Base-by-base conservation (phyloP, 1,140 invertebrate genomes). In the Caenorhabditis briggsae region DNA sequence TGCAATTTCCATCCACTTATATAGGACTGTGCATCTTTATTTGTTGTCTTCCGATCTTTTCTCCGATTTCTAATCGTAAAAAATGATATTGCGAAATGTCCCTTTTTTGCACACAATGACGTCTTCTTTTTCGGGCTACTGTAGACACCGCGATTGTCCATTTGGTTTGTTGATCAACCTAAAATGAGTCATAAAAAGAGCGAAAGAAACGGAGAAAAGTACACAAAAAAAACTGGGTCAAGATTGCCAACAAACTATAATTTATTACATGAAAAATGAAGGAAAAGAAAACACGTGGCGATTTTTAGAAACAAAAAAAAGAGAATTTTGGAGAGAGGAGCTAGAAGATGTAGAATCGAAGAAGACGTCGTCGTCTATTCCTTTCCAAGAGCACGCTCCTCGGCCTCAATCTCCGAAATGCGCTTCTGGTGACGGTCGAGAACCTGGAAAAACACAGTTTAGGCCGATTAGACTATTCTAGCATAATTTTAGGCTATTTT, bases 351-450 rank as follows among this genome's bases (percentile, higher is more conserved):
- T 9, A 8, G 59, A 11, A 11, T 33, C 9, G 59, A 23, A 33
- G 8, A 9, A 5, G 20, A 9, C 1, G n/a, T 2, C 9, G 25
- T 9, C 9, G 18, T 23, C 18, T 78, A 78, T 78, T 87, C 46
- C 84, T 87, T 87, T 59, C 50, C 70, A 50, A 82, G 50, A 18
- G 82, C 70, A 53, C 89, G 50, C 83, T 88, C 82, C 46, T 88
- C 70, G 48, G 58, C 83, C 50, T 88, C 88, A 16, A 88, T 78
- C 83, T 88, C 88, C n/a, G 82, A 48, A 64, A 88, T 88, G 83
- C 88, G 88, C 53, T 84, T 82, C 53, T 88, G 70, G 58, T 88
- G 86, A 46, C 88, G 78, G 5, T 85, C 86, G 65, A 88, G 86
- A 41, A 85, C 58, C 86, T 87, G 82, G 41, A 61, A 85, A 85